Base-by-base conservation (phyloP, 1,140 invertebrate species). In the Leucophenga varia region DNA sequence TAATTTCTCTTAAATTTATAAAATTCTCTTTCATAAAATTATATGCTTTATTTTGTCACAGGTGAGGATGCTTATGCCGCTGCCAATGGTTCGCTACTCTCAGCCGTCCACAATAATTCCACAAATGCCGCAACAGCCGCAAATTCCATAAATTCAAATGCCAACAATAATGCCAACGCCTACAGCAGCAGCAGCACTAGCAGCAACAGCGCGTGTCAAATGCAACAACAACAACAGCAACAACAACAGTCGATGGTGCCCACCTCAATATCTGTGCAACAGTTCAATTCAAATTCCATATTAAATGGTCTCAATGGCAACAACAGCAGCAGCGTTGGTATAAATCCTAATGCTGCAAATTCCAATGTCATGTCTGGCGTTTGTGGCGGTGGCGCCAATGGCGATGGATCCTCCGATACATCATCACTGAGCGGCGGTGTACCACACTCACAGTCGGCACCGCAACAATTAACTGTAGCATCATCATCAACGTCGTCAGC, bases 341-440 rank as follows among this genome's bases (percentile, higher is more conserved):
- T 32, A 30, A n/a, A 39, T 21, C 17, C 25, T 47, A 54, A 65
- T 49, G 56, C 49, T 47, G 53, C 58, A 43, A 67, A 67, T 63
- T 67, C 63, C 54, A 63, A 67, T 53, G 59, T 56, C 53, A 67
- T 49, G 60, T 61, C 43, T 7, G 43, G 34, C 31, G 53, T 34
- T 12, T 9, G 16, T 3, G 31, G 42, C 20, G 42, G 42, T 1
- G 72, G 72, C 59, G 51, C 49, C 5, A 53, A 69, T 55, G 75
- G 72, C 61, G 75, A 73, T 56, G 71, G 70, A 55, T 64, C 67
- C 70, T 77, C 74, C 74, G 76, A 77, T 55, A 75, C 79, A 72
- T 57, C 48, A 19, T 68, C 64, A 30, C 47, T 59, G 6, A 64
- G 61, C 36, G 64, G 60, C 21, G 55, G 61, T 32, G 72, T 74